Conservation (phyloP, 2,113 vertebrate genomes). For the Otus sunia region DNA sequence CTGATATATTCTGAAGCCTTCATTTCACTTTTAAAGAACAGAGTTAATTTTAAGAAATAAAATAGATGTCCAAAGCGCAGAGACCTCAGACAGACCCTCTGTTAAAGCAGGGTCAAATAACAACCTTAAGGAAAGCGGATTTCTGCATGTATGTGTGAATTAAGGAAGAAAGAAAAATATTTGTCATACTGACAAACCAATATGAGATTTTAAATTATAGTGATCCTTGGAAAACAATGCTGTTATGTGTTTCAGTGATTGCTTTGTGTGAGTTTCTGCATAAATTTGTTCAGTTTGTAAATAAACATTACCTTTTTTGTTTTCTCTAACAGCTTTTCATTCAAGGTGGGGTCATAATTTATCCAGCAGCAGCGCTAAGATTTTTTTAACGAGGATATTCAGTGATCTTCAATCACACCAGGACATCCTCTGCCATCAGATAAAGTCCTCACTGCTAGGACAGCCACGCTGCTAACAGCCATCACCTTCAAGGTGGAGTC, state of each 20-base stretch:
- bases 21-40: neutral
- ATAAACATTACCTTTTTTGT: neutral
- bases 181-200: neutral
- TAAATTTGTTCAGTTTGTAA: neutral
- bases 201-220: neutral
- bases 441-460: neutral
- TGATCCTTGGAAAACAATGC: neutral
- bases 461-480: rapidly evolving
- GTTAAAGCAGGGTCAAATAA: neutral
- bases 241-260: neutral
- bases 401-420: neutral
- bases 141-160: neutral
- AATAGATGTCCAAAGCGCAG: neutral
- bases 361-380: neutral
- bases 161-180: neutral
- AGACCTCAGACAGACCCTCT: neutral
- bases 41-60: neutral
- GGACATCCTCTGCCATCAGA: neutral
- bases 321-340: neutral
- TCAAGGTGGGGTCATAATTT: neutral
- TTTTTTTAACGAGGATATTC: neutral
- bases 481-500: neutral
- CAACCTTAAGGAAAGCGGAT: neutral
- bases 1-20: neutral
- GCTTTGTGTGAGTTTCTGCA: neutral